A percentile compares a stretch with the other conserved stretches of the same genome.
Evolutionary conservation across 1,140 invertebrate species (phyloP).

Genomic region (Drosophila novamexicana): DNA sequence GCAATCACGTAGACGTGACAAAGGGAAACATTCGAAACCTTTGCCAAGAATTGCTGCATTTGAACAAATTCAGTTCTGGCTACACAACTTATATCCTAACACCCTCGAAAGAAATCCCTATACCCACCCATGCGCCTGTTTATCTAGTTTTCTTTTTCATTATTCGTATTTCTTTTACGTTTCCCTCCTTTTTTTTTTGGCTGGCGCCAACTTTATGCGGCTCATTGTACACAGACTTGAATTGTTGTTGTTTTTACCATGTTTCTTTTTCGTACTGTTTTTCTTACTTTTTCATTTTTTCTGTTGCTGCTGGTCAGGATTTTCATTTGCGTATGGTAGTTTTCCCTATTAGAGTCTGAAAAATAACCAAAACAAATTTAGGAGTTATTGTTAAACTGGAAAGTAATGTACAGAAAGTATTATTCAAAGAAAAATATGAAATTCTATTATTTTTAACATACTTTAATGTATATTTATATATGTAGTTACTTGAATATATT

Average conservation of each 20-base stretch:
- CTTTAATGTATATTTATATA: too few species aligned
- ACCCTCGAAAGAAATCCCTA: background rate
- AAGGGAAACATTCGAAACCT: background rate
- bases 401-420: too few species aligned
- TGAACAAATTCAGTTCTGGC: slow-evolving; percentile 5
- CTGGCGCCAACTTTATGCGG: slow-evolving; percentile 76
- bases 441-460: too few species aligned
- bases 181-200: slow-evolving; percentile 9
- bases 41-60: slow-evolving; percentile 25
- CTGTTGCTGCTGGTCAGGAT: slow-evolving; percentile 39
- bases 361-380: background rate
- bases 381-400: too few species aligned
- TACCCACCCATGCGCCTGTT: slow-evolving; percentile 9
- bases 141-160: slow-evolving; percentile 28
- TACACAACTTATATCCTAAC: background rate
- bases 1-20: background rate
- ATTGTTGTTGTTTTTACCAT: slow-evolving; percentile 46
- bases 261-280: background rate
- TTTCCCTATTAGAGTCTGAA: background rate
- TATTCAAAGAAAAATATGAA: too few species aligned
- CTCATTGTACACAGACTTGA: slow-evolving; percentile 28
- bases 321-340: slow-evolving; percentile 9
- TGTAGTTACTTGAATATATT: too few species aligned
- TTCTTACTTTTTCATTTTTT: slow-evolving; percentile 1
- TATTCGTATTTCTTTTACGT: slow-evolving; percentile 8